These are phyloP conservation scores for Hydrotaea diabolus DNA, from an alignment of 2,888 invertebrate genomes.

Conservation along the genomic window DNA sequence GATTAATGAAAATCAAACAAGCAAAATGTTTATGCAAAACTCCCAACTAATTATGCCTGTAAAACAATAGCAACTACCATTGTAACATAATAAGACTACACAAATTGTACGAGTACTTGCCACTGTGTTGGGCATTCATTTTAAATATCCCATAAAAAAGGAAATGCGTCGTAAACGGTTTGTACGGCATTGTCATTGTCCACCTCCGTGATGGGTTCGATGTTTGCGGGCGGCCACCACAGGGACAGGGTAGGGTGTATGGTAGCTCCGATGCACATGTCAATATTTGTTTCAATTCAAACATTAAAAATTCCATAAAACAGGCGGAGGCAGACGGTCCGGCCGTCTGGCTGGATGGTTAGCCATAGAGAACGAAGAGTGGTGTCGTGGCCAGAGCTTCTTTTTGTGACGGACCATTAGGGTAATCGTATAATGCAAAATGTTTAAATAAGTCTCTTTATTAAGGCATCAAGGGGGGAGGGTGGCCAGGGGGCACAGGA, in stretches of 20 bases:
- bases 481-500: not conserved
- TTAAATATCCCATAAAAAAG: not conserved
- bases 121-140: not conserved
- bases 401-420: not conserved
- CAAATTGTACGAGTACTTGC: not conserved
- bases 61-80: not conserved
- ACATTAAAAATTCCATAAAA: slow-evolving; percentile 23
- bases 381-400: not conserved
- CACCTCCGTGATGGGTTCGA: no score
- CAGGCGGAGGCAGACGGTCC: not conserved
- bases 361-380: not conserved
- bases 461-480: not conserved
- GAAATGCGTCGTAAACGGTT: not conserved
- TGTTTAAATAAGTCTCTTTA: slow-evolving; percentile 13
- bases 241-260: not conserved
- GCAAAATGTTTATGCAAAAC: not conserved
- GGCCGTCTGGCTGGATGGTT: no score
- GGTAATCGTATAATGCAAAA: slow-evolving; percentile 2
- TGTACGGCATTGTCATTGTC: not conserved
- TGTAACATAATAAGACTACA: not conserved
- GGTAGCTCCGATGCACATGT: slow-evolving; percentile 29
- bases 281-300: slow-evolving; percentile 49
- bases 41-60: not conserved
- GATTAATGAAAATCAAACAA: not conserved
- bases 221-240: no score